A percentile compares a stretch with the other conserved stretches of the same genome.
Conservation (phyloP, 2,113 vertebrate genomes). For the Istiophorus platypterus region DNA sequence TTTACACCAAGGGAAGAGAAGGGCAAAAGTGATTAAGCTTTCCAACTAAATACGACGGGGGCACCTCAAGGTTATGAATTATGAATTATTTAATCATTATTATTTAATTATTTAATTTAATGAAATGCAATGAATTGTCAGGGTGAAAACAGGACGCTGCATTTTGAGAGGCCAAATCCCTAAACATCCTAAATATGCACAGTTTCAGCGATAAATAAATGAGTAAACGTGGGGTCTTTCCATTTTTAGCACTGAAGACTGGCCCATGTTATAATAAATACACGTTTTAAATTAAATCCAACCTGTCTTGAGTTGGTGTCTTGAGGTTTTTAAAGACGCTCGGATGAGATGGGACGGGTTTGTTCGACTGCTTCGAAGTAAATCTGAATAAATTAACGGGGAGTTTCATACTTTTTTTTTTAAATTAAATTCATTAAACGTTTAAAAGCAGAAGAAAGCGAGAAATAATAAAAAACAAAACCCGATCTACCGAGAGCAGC, state of each 20-base stretch:
- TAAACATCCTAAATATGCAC: background rate
- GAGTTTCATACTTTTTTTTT: background rate
- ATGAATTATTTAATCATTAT: background rate
- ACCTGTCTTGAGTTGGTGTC: too few species aligned
- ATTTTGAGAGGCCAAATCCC: background rate
- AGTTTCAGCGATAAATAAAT: background rate
- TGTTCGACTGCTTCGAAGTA: background rate
- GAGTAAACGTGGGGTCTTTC: background rate
- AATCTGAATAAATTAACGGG: background rate
- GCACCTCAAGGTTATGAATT: background rate
- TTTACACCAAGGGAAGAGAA: too few species aligned
- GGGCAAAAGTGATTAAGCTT: too few species aligned
- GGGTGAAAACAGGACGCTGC: background rate
- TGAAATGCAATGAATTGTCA: background rate
- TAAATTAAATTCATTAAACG: background rate
- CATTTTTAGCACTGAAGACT: too few species aligned
- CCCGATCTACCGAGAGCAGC: background rate
- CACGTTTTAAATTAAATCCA: background rate
- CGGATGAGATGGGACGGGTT: background rate
- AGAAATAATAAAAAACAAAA: too few species aligned
- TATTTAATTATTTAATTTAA: too few species aligned
- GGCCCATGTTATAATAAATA: too few species aligned
- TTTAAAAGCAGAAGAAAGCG: background rate
- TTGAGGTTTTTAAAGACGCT: background rate
- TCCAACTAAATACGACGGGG: too few species aligned